Evolutionary conservation across 2,888 invertebrate genomes (phyloP), one percentile per base, ranked within the genome.

Genomic region (Aproaerema taeniolella): DNA sequence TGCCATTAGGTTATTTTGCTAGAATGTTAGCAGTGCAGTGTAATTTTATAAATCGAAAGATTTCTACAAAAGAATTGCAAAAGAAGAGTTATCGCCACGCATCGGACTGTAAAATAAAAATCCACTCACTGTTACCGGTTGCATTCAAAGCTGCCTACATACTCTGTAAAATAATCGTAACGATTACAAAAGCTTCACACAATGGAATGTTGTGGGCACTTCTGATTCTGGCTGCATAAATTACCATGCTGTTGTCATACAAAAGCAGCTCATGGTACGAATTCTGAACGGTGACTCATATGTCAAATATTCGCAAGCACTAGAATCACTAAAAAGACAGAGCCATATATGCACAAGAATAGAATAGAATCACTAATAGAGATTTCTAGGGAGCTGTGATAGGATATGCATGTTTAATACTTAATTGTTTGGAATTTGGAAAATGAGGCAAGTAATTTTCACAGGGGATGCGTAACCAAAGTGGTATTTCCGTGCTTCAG

Each of bases 251-350:
- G 36, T 15, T 28, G 16, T 36, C 31, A 28, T 28, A 31, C 47
- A 45, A 33, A 45, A 31, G 13, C 46, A 45, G 47, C 48, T 41
- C 49, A 47, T 43, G 47, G 47, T 46, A 38, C 49, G 47, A 50
- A 53, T 60, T 58, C 56, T 58, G 58, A 56, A 58, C 63, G 62
- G 25, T 78, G 76, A 77, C 41, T 77, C 78, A 78, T 67, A 70
- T 74, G 74, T 73, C 71, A 74, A 76, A 74, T 73, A 75, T 78
- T 77, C 74, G 73, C 73, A 53, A 48, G 53, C 49, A 45, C 37
- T 26, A 31, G 16, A 11, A 16, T n/a, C n/a, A n/a, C n/a, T n/a
- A n/a, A n/a, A 16, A 38, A 52, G 24, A 29, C n/a, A n/a, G n/a
- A n/a, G n/a, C n/a, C n/a, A n/a, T n/a, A n/a, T n/a, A n/a, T n/a